Percentiles rank a stretch among this genome's conserved stretches.
phyloP scores from a whole-genome alignment of 1,140 invertebrate genomes.

The Diabrotica virgifera region DNA sequence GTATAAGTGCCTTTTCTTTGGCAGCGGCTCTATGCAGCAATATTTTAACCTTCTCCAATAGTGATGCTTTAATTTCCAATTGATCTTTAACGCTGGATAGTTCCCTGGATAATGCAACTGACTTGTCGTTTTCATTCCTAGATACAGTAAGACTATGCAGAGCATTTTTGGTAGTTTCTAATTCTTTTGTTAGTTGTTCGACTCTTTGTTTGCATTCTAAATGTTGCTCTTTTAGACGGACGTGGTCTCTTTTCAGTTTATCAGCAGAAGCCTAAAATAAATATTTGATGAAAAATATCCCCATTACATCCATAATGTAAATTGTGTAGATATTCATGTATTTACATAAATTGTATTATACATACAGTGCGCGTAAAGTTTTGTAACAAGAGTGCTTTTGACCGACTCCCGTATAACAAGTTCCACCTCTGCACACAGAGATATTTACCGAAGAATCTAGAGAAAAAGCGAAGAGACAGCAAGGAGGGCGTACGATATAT shows the following conservation, averaged over 20 bases:
- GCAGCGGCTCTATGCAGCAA: conserved; percentile 54
- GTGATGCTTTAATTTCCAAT: conserved; percentile 53
- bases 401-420: too few relatives aligned
- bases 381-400: too few relatives aligned
- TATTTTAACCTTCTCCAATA: conserved; percentile 56
- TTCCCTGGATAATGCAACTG: conserved; percentile 28
- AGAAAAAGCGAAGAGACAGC: too few relatives aligned
- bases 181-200: conserved; percentile 49
- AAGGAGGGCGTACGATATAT: too few relatives aligned
- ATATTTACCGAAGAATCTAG: too few relatives aligned
- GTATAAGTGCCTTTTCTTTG: conserved; percentile 55
- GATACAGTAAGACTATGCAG: neutral
- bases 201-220: conserved; percentile 50
- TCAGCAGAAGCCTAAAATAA: conserved; percentile 33
- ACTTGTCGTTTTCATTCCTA: conserved; percentile 22
- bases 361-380: too few relatives aligned
- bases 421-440: too few relatives aligned
- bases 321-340: too few relatives aligned
- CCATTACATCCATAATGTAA: too few relatives aligned
- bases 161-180: conserved; percentile 29
- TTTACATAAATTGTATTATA: too few relatives aligned
- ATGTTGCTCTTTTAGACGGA: conserved; percentile 47
- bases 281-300: too few relatives aligned
- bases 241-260: conserved; percentile 38
- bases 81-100: conserved; percentile 48